A percentile compares a stretch with the other conserved stretches of the same genome.
These are phyloP conservation scores for Sinocyclocheilus rhinocerous DNA, from an alignment of 2,113 vertebrate species.

Conservation along the genomic window DNA sequence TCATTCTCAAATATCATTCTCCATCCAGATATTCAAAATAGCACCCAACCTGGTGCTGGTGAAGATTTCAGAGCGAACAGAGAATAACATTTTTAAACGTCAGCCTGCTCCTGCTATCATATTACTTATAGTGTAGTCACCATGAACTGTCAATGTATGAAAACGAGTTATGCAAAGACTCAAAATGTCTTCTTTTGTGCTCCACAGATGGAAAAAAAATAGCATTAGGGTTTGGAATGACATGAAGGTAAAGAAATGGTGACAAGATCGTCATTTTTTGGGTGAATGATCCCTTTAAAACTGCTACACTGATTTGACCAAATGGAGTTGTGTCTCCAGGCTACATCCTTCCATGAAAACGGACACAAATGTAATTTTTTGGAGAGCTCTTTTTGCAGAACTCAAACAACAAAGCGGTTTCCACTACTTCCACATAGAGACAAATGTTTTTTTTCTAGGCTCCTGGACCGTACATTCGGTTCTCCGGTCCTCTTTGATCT, in stretches of 20 bases:
- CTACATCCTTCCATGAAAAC: not conserved
- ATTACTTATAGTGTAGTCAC: not conserved
- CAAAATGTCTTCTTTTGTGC: not conserved
- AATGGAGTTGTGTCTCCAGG: not conserved
- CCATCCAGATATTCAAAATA: not conserved
- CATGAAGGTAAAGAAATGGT: not conserved
- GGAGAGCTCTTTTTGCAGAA: not conserved
- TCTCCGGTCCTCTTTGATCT: not conserved
- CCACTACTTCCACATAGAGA: not conserved
- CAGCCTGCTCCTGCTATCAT: not conserved
- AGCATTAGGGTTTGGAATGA: not conserved
- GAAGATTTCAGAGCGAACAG: not conserved
- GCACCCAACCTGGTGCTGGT: not conserved
- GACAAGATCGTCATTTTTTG: not conserved
- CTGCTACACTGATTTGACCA: not conserved
- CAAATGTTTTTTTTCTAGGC: not conserved
- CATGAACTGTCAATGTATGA: not conserved
- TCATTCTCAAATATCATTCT: not conserved
- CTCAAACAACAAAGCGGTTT: not conserved
- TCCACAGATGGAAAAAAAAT: not conserved
- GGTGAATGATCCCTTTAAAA: not conserved
- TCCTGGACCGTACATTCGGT: not conserved
- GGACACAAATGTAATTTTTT: not conserved
- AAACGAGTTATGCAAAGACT: not conserved
- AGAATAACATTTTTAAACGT: not conserved